A percentile compares a stretch with the other conserved stretches of the same genome.
These are phyloP conservation scores for Ammodytes dubius DNA, from an alignment of 2,113 vertebrate species.

Conservation along the genomic window DNA sequence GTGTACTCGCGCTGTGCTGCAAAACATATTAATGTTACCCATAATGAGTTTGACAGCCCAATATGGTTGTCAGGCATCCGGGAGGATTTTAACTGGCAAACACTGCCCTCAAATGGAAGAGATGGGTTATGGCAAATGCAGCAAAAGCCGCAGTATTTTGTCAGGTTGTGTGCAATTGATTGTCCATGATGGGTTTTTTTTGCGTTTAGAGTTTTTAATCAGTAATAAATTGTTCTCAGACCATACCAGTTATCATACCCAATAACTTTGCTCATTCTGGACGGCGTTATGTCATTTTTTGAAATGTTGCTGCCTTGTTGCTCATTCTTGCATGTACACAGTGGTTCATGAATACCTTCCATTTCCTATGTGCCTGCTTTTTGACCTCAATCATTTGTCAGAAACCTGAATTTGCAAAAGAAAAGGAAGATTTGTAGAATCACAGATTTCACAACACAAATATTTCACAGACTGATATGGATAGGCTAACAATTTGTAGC, in stretches of 20 bases:
- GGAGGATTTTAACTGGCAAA: slow-evolving; percentile 42
- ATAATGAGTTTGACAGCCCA: slow-evolving; percentile 80
- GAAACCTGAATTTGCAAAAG: not conserved
- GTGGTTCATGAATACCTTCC: not conserved
- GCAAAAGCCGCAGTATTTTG: slow-evolving; percentile 52
- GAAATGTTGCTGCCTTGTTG: slow-evolving; percentile 14
- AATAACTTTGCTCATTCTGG: not conserved
- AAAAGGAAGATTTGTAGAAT: not conserved
- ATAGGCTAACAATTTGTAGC: not conserved
- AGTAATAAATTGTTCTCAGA: slow-evolving; percentile 27
- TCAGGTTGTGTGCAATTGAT: slow-evolving; percentile 27
- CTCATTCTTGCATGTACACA: not conserved
- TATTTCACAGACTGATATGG: not conserved
- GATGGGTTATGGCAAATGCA: slow-evolving; percentile 49
- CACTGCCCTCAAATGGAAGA: slow-evolving; percentile 83
- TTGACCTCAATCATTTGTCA: not conserved
- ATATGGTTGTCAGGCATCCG: slow-evolving; percentile 63
- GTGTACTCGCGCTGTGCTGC: slow-evolving; percentile 73
- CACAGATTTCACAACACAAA: not conserved
- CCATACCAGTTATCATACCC: slow-evolving; percentile 9
- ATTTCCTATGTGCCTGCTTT: not conserved
- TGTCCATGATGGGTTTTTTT: slow-evolving; percentile 10
- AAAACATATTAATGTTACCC: slow-evolving; percentile 81
- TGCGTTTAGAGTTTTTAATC: slow-evolving; percentile 25
- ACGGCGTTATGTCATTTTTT: not conserved